Base-by-base conservation (phyloP, 1,140 invertebrate species). In the Dinoponera quadriceps region DNA sequence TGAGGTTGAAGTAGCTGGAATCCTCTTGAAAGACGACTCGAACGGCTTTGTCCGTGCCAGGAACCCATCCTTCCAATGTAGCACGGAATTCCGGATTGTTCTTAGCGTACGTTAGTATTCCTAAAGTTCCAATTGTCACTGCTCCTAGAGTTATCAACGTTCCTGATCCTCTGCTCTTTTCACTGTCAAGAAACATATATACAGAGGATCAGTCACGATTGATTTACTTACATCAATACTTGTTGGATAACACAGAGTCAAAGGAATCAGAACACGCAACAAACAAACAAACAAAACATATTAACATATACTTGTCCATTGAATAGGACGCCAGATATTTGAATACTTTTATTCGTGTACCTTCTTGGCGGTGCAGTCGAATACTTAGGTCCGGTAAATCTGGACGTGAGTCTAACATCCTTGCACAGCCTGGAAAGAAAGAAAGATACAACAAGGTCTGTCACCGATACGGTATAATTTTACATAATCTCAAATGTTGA, bases 11-110 rank as follows among this genome's bases (percentile, higher is more conserved):
- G 83, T 93, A 96, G 2, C 95, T 95, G 54, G 94, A 93, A 85
- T 97, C 96, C 91, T 97, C 97, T 88, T 96, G 95, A 80, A 96
- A 96, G 0, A 96, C 95, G 68, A 97, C 93, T 85, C 96, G 95
- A 59, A 97, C 95, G 18, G 96, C 92, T 20, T 95, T 91, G 85
- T 97, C 96, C 2, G 96, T 95, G 60, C 95, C 96, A 62, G 97
- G 97, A 54, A 95, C 94, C 93, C 96, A 96, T 59, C 95, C 94
- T 88, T 96, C 95, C 4, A 97, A 90, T 89, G 94, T 95, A 88
- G 95, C 95, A 82, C 97, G 94, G 85, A 97, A 96, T 60, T 96
- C 95, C 60, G 95, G 94, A 91, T 97, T 96, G 88, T 95, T 96
- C 94, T 97, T 97, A 27, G 96, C 96, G 90, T 96, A 96, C 0